phyloP scores from a whole-genome alignment of 2,888 invertebrate genomes.

The Tipula helvola region DNA sequence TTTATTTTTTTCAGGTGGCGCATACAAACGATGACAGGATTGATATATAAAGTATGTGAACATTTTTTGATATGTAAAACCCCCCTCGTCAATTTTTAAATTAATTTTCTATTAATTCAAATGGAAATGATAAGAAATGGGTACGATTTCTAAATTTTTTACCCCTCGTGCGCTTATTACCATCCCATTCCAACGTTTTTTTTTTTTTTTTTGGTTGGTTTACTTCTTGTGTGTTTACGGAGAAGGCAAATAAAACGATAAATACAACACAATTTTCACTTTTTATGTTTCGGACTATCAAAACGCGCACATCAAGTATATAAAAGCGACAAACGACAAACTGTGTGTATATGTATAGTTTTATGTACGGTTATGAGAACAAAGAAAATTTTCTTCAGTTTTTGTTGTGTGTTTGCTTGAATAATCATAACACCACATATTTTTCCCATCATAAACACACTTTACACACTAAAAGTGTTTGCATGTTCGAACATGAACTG shows the following conservation, averaged over 20 bases:
- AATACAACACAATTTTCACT: not conserved
- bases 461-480: conserved; percentile 4
- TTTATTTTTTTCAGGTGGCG: not conserved
- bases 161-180: not conserved
- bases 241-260: not conserved
- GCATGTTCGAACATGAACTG: not conserved
- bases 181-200: not conserved
- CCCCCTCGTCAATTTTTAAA: not conserved
- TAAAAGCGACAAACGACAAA: not conserved
- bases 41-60: not conserved
- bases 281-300: not conserved
- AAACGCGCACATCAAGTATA: not conserved
- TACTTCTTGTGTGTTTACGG: not conserved
- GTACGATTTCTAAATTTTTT: not conserved
- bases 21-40: not conserved
- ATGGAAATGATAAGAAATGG: not conserved
- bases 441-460: not conserved
- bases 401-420: not conserved
- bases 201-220: not conserved
- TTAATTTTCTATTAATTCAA: not conserved
- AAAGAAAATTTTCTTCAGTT: not conserved
- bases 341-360: not conserved
- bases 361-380: not conserved
- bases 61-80: not conserved
- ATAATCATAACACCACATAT: not conserved